Percentiles rank a stretch among this genome's conserved stretches.
Conservation (phyloP, 2,888 invertebrate species). For the Rotaria socialis region DNA sequence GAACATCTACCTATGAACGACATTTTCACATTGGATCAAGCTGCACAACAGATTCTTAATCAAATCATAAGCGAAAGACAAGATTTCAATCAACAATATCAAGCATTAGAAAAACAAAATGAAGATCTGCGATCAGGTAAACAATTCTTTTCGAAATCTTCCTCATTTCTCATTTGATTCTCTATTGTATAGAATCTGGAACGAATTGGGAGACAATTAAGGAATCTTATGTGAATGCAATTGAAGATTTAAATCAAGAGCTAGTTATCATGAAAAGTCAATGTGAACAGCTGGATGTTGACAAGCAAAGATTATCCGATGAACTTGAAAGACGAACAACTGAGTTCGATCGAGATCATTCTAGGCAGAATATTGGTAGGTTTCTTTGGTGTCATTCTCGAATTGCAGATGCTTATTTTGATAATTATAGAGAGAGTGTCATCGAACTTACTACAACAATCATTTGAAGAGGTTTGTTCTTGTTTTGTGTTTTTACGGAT, state of each 20-base stretch:
- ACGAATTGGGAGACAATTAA: too few relatives aligned
- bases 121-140: background rate
- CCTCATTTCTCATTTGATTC: background rate
- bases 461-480: background rate
- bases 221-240: too few relatives aligned
- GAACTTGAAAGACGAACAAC: too few relatives aligned
- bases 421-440: background rate
- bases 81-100: background rate
- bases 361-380: too few relatives aligned
- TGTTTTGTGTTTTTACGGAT: too few relatives aligned
- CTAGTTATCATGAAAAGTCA: background rate
- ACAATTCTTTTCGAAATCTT: too few relatives aligned
- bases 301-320: background rate
- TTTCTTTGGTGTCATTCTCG: too few relatives aligned
- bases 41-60: background rate
- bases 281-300: background rate
- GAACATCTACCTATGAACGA: background rate
- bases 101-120: background rate
- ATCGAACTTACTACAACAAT: background rate
- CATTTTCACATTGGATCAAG: background rate
- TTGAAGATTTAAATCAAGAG: background rate
- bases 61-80: background rate
- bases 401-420: fast-evolving
- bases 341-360: too few relatives aligned
- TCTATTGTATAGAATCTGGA: background rate